These are phyloP conservation scores for Elgaria multicarinata DNA, from an alignment of 2,113 vertebrate species.

Conservation along the genomic window DNA sequence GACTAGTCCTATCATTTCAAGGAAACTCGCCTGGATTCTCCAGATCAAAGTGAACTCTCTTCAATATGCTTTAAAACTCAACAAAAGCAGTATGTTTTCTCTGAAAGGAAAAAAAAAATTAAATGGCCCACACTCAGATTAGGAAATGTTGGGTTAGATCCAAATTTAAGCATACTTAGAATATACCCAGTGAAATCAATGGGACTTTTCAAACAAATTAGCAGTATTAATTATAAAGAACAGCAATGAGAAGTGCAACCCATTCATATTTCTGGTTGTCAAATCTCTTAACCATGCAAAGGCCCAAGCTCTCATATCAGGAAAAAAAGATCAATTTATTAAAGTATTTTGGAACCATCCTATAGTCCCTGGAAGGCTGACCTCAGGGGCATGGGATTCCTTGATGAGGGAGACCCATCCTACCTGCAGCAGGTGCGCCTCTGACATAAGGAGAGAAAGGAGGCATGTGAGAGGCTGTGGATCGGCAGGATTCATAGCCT, in stretches of 20 bases:
- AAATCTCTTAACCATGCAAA: constrained; percentile 33
- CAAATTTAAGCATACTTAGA: too few species aligned
- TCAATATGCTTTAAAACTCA: not conserved
- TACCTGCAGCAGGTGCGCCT: not conserved
- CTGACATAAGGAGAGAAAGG: not conserved
- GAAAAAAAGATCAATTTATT: too few species aligned
- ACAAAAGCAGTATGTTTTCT: not conserved
- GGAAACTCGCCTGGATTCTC: not conserved
- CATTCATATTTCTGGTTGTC: constrained; percentile 25
- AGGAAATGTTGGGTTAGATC: not conserved
- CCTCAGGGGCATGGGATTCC: not conserved
- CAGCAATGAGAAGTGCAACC: not conserved
- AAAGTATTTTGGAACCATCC: too few species aligned
- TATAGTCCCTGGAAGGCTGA: too few species aligned
- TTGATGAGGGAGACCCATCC: not conserved
- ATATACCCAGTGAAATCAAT: too few species aligned
- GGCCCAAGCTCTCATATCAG: constrained; percentile 36
- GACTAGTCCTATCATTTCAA: not conserved
- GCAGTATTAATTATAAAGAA: constrained; percentile 13
- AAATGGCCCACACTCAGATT: not conserved
- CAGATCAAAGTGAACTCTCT: not conserved
- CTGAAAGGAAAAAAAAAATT: not conserved
- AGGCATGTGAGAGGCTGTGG: too few species aligned
- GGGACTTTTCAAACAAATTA: too few species aligned
- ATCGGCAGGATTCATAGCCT: too few species aligned